These are phyloP conservation scores for Hymenochirus boettgeri DNA, from an alignment of 2,113 vertebrate genomes.

Conservation along the genomic window DNA sequence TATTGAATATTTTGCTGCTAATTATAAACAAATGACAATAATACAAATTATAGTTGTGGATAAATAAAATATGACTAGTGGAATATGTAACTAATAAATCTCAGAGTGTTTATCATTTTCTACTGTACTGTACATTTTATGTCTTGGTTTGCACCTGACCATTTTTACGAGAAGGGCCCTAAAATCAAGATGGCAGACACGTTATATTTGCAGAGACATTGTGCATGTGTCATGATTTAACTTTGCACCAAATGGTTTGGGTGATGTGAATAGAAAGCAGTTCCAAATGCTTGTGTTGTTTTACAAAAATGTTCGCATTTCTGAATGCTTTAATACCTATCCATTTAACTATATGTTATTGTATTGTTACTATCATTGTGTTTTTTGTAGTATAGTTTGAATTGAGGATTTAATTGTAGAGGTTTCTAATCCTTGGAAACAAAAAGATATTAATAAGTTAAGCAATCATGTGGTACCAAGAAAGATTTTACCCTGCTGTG, in stretches of 20 bases:
- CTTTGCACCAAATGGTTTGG: not conserved
- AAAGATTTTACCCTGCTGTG: no score
- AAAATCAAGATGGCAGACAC: not conserved
- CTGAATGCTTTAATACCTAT: not conserved
- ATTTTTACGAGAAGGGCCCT: not conserved
- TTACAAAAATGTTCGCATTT: not conserved
- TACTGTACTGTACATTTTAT: constrained; percentile 14
- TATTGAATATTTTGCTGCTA: constrained; percentile 29
- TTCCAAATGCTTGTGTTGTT: not conserved
- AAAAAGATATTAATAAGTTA: no score
- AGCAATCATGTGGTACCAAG: no score
- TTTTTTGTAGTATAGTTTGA: no score
- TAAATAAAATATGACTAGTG: constrained; percentile 4
- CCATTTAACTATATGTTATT: not conserved
- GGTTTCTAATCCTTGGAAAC: no score
- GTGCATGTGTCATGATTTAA: not conserved
- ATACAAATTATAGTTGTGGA: constrained; percentile 18
- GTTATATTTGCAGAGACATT: not conserved
- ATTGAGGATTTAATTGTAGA: no score
- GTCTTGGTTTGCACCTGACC: constrained; percentile 20
- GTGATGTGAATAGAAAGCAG: not conserved
- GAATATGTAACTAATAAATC: constrained; percentile 21
- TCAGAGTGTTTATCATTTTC: constrained; percentile 11
- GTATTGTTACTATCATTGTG: no score
- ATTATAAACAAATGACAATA: constrained; percentile 3